Evolutionary conservation across 2,797 vertebrate species (phyloP).

Genomic region (Karalla daura): DNA sequence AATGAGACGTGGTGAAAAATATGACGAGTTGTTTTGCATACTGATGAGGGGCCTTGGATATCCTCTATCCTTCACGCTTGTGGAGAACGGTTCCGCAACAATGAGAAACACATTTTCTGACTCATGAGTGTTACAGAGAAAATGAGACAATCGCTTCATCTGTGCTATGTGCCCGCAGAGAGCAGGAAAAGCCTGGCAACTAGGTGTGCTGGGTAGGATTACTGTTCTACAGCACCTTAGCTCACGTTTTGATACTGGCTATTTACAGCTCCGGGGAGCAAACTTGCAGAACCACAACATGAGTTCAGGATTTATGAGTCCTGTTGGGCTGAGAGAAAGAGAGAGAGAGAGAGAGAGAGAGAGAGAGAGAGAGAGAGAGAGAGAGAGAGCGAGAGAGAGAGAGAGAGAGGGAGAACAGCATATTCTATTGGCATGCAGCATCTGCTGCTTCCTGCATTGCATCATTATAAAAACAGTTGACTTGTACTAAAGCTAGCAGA

Average conservation of each 20-base stretch:
- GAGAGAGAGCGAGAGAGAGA: too few relatives aligned
- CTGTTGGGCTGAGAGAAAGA: too few relatives aligned
- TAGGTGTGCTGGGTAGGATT: slow-evolving; percentile 38
- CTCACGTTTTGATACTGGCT: slow-evolving; percentile 46
- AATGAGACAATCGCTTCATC: slow-evolving; percentile 51
- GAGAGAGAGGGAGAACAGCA: slow-evolving; percentile 51
- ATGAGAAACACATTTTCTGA: slow-evolving; percentile 58
- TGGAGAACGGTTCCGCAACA: slow-evolving; percentile 45
- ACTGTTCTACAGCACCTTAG: slow-evolving; percentile 35
- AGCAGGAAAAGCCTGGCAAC: slow-evolving; percentile 39
- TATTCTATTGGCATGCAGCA: slow-evolving; percentile 43
- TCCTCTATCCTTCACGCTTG: slow-evolving; percentile 66
- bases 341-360: too few relatives aligned
- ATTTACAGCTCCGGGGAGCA: slow-evolving; percentile 36
- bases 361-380: too few relatives aligned
- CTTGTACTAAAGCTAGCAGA: slow-evolving; percentile 42
- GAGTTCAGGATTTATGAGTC: slow-evolving; percentile 52
- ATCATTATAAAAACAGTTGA: slow-evolving; percentile 53
- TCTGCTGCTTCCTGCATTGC: slow-evolving; percentile 47
- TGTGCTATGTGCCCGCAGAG: slow-evolving; percentile 28
- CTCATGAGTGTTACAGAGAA: slow-evolving; percentile 40
- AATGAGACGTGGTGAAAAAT: slow-evolving; percentile 71
- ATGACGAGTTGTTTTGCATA: slow-evolving; percentile 78
- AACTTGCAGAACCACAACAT: slow-evolving; percentile 47
- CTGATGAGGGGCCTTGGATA: slow-evolving; percentile 71